Conservation (phyloP, 2,888 invertebrate species). For the Microplitis deprimator region DNA sequence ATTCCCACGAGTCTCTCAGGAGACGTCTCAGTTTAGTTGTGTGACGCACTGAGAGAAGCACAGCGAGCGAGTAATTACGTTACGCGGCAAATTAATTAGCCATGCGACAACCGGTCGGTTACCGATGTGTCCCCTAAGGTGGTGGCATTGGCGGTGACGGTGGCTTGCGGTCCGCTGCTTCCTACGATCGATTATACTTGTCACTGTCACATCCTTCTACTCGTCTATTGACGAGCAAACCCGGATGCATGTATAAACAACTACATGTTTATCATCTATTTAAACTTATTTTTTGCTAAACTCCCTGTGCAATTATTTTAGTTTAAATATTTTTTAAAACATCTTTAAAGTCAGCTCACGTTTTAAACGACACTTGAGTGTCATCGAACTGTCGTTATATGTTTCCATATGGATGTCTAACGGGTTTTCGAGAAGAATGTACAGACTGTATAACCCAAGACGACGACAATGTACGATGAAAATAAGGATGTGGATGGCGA, state of each 20-base stretch:
- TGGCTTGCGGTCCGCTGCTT: constrained; percentile 32
- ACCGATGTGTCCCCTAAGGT: constrained; percentile 51
- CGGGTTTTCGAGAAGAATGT: not conserved
- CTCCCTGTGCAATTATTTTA: not conserved
- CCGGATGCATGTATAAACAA: not conserved
- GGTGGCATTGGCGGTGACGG: constrained; percentile 47
- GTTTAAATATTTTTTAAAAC: not conserved
- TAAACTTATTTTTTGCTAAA: not conserved
- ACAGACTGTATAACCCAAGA: not conserved
- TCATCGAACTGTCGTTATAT: not conserved
- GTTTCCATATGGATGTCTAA: not conserved
- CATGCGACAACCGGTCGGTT: constrained; percentile 56
- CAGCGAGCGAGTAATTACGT: constrained; percentile 60
- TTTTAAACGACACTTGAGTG: not conserved
- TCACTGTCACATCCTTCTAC: constrained; percentile 6
- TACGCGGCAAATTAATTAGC: constrained; percentile 65
- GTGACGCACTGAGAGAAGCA: constrained; percentile 22
- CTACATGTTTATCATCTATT: not conserved
- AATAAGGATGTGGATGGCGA: too few relatives aligned
- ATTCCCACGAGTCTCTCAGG: constrained; percentile 31
- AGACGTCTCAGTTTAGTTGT: constrained; percentile 15
- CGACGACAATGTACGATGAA: not conserved
- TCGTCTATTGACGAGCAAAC: not conserved
- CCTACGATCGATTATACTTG: constrained; percentile 19
- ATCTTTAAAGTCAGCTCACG: not conserved